These are phyloP conservation scores for Xestia xanthographa DNA, from an alignment of 2,888 invertebrate species.

Conservation along the genomic window DNA sequence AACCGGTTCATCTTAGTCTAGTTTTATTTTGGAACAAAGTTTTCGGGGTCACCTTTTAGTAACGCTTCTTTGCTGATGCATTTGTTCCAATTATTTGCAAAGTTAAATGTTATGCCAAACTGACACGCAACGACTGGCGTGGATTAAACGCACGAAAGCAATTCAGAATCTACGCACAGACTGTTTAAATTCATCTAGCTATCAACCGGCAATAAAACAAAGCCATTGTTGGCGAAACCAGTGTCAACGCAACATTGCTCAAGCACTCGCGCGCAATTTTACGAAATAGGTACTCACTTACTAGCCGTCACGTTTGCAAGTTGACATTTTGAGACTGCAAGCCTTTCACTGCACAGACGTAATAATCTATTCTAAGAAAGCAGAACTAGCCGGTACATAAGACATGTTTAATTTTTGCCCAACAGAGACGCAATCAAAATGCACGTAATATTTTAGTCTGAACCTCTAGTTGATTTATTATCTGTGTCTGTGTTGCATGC, in stretches of 20 bases:
- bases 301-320: constrained; percentile 79
- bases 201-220: constrained; percentile 74
- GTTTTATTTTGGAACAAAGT: constrained; percentile 41
- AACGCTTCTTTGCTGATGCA: constrained; percentile 26
- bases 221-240: constrained; percentile 80
- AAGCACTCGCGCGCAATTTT: constrained; percentile 83
- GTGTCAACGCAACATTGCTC: constrained; percentile 78
- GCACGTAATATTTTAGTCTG: constrained; percentile 37
- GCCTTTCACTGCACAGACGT: constrained; percentile 82
- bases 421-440: constrained; percentile 30
- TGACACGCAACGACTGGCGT: constrained; percentile 42
- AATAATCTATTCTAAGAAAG: constrained; percentile 66
- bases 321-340: constrained; percentile 83
- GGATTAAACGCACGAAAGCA: constrained; percentile 32
- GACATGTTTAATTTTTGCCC: constrained; percentile 38
- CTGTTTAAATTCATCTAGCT: constrained; percentile 62
- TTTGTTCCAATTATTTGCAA: constrained; percentile 42
- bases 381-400: constrained; percentile 25
- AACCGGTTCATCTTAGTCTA: constrained; percentile 22
- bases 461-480: constrained; percentile 51
- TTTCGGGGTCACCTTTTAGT: constrained; percentile 28
- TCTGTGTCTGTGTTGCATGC: constrained; percentile 28
- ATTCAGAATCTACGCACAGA: constrained; percentile 49
- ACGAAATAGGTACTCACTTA: constrained; percentile 82
- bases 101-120: constrained; percentile 26